These are phyloP conservation scores for Halictus ligatus DNA, from an alignment of 2,888 invertebrate species.

Conservation along the genomic window DNA sequence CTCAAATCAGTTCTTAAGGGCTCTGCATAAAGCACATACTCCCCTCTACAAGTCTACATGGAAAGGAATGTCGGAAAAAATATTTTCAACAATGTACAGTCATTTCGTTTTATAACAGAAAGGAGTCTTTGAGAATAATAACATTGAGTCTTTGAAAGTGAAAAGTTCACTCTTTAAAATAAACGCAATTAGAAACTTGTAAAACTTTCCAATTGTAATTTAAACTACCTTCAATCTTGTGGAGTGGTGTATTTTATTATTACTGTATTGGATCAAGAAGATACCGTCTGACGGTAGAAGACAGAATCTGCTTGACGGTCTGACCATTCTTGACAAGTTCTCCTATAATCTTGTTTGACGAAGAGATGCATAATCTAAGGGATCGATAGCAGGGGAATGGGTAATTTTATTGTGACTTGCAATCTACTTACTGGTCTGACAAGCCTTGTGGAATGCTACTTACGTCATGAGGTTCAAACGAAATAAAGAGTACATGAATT, in stretches of 20 bases:
- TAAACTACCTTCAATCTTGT: neutral
- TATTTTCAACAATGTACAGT: neutral
- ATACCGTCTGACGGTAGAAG: neutral
- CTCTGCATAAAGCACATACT: neutral
- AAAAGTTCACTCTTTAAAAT: no score
- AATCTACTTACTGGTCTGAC: neutral
- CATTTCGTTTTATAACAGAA: neutral
- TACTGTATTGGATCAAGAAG: neutral
- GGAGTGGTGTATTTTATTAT: no score
- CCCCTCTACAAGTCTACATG: neutral
- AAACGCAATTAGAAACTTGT: no score
- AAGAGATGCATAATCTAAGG: neutral
- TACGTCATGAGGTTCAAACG: neutral
- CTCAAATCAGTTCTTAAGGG: neutral
- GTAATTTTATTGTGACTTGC: neutral
- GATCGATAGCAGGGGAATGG: neutral
- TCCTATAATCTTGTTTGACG: neutral
- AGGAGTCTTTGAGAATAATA: no score
- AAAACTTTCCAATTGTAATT: neutral
- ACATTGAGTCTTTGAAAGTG: no score
- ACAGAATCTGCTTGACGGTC: neutral
- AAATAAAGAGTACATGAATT: neutral
- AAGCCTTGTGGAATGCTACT: neutral
- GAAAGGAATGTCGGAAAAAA: neutral
- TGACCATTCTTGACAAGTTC: neutral